Evolutionary conservation across 2,113 vertebrate species (phyloP).

Genomic region (Pyxicephalus adspersus): DNA sequence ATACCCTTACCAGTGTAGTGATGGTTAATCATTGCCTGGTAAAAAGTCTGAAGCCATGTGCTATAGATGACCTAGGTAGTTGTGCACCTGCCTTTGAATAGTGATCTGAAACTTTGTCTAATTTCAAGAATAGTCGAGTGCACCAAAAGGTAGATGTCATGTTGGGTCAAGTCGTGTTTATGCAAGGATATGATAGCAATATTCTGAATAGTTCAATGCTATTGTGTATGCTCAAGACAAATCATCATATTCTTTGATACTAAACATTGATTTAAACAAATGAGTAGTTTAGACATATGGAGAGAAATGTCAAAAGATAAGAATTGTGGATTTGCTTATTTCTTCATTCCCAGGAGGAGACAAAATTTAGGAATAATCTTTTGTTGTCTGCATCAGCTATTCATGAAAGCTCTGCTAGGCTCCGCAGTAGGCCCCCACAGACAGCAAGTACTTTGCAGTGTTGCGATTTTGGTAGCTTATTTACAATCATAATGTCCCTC

Average conservation of each 20-base stretch:
- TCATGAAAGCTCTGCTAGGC: constrained; percentile 15
- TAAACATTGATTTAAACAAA: background rate
- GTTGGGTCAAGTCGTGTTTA: too few species aligned
- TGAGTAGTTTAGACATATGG: background rate
- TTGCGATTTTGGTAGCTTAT: constrained; percentile 50
- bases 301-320: background rate
- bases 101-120: too few species aligned
- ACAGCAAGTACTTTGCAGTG: constrained; percentile 50
- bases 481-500: constrained; percentile 56
- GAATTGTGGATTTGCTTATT: background rate
- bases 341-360: constrained; percentile 3
- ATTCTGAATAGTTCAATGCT: too few species aligned
- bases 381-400: constrained; percentile 40
- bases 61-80: too few species aligned
- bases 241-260: background rate
- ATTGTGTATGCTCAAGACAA: background rate
- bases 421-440: constrained; percentile 27
- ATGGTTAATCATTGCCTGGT: too few species aligned
- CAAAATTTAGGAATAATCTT: constrained; percentile 37
- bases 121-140: too few species aligned
- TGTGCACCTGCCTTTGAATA: too few species aligned
- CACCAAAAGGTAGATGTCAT: too few species aligned
- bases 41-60: too few species aligned
- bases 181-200: too few species aligned
- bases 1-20: too few species aligned